A percentile compares a stretch with the other conserved stretches of the same genome.
phyloP scores from a whole-genome alignment of 2,113 vertebrate genomes.

The Periophthalmus modestus region DNA sequence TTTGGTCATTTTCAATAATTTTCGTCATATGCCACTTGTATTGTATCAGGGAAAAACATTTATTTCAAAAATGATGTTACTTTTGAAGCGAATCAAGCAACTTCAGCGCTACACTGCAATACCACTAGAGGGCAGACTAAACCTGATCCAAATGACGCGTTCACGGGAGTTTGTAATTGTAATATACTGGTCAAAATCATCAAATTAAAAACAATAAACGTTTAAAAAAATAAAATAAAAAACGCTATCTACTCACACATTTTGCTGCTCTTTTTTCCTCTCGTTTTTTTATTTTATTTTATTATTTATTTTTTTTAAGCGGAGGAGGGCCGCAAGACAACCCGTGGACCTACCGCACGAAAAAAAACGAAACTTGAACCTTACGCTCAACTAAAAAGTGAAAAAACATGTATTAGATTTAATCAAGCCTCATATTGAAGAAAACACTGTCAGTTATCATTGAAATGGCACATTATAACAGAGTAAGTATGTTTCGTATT shows the following conservation, averaged over 20 bases:
- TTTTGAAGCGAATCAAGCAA: background rate
- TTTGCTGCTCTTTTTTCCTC: too few relatives aligned
- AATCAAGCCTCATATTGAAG: background rate
- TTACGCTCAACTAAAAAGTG: background rate
- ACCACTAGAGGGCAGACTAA: constrained; percentile 40
- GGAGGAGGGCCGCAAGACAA: too few relatives aligned
- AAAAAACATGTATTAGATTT: background rate
- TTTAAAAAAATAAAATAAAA: background rate
- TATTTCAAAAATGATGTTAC: background rate
- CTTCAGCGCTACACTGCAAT: background rate
- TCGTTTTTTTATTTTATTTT: too few relatives aligned
- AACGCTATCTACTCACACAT: too few relatives aligned
- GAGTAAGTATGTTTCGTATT: background rate
- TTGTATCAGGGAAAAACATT: background rate
- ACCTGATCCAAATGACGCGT: background rate
- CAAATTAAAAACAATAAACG: background rate
- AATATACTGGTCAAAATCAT: too few relatives aligned
- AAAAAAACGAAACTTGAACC: constrained; percentile 44
- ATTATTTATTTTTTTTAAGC: too few relatives aligned
- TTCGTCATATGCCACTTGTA: background rate
- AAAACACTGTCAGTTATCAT: background rate
- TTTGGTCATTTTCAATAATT: too few relatives aligned
- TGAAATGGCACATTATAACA: background rate
- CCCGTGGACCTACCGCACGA: background rate
- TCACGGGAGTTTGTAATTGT: background rate